These are phyloP conservation scores for Bombyx mori DNA, from an alignment of 1,140 invertebrate genomes.

Conservation along the genomic window ASM3026992v2 NC_085111.1:7836001-7836500, in stretches of 20 bases:
- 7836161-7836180: conserved; percentile 73
- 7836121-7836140: conserved; percentile 59
- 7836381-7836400: not conserved
- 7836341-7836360: conserved; percentile 62
- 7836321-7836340: conserved; percentile 80
- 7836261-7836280: conserved; percentile 87
- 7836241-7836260: conserved; percentile 85
- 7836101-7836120: conserved; percentile 58
- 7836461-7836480: too few species aligned
- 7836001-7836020: conserved; percentile 90
- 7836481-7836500: too few species aligned
- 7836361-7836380: not conserved
- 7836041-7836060: conserved; percentile 96
- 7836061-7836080: conserved; percentile 96
- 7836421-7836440: too few species aligned
- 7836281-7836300: conserved; percentile 93
- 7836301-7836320: conserved; percentile 94
- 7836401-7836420: conserved; percentile 8
- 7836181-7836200: conserved; percentile 88
- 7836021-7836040: conserved; percentile 89
- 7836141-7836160: conserved; percentile 48
- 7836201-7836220: conserved; percentile 90
- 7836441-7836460: too few species aligned
- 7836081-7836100: conserved; percentile 86
- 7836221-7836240: conserved; percentile 97